Evolutionary conservation across 1,140 invertebrate species (phyloP).

Genomic region (Argopecten irradians): DNA sequence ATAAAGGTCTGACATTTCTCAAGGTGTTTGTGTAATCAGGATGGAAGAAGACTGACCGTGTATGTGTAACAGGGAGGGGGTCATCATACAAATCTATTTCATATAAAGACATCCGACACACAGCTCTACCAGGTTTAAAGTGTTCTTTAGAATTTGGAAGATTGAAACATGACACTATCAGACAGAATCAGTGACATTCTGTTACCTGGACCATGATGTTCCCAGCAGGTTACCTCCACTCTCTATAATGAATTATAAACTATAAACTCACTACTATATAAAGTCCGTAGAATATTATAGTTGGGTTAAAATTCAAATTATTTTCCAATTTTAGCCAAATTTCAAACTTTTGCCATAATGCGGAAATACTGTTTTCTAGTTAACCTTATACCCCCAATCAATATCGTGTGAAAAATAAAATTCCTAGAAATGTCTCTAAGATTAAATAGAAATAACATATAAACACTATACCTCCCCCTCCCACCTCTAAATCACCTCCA

Average conservation of each 20-base stretch:
- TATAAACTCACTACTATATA: not conserved
- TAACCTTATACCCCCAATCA: no score
- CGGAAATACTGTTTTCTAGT: no score
- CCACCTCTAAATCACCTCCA: no score
- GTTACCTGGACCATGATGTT: not conserved
- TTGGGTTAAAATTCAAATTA: no score
- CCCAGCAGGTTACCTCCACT: not conserved
- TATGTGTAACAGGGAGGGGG: not conserved
- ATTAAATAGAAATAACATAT: no score
- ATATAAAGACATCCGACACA: not conserved
- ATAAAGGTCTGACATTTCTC: not conserved
- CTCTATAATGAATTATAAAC: not conserved
- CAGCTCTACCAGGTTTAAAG: not conserved
- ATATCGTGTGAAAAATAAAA: no score
- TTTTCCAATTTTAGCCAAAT: no score
- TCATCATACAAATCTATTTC: slow-evolving; percentile 31
- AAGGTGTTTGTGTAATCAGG: not conserved
- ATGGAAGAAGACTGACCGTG: not conserved
- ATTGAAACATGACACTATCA: slow-evolving; percentile 16
- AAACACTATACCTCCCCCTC: no score
- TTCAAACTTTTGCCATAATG: no score
- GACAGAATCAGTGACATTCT: not conserved
- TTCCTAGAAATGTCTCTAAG: no score
- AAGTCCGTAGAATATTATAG: no score
- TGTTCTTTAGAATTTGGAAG: not conserved